Base-by-base conservation (phyloP, 2,797 vertebrate species). In the Channallabes apus region DNA sequence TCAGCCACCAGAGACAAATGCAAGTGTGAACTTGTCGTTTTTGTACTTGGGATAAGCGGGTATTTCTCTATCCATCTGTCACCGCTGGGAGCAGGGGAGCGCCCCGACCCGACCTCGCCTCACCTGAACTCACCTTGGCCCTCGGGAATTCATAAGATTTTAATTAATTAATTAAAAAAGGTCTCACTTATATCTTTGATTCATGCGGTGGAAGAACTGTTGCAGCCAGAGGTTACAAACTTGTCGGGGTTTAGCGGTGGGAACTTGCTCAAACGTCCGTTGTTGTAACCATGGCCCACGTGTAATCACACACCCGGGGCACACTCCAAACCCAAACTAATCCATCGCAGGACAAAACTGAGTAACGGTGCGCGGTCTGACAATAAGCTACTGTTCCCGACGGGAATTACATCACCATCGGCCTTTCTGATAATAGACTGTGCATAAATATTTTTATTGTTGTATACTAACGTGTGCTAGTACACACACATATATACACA, bases 61-160 rank as follows among this genome's bases (percentile, higher is more conserved):
- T 4, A 3, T 65, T 80, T 80, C 64, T 80, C 78, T 29, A 51
- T 51, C 78, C 38, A 51, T 80, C 78, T 29, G 78, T 65, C 61
- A 65, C 78, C 12, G 78, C 29, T 20, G 78, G 78, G 78, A 80
- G 17, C 17, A 17, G 24, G 59, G 24, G 77, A 46, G 24, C 3
- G 2, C 7, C 2, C 7, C 0, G 12, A 79, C 6, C 5, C 1
- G 58, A 62, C 54, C 17, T 22, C 7, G 38, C 76, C 76, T 35
- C 54, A 54, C 67, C 32, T 72, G 38, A 41, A 24, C 12, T 75
- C n/a, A 27, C 46, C 24, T 51, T 24, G 22, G 27, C 75, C 27
- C 17, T 6, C 6, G 24, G 38, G 77, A 80, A 41, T 64, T 11
- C 4, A 29, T 6, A 11, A 35, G 17, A 76, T 29, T 29, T 56